Base-by-base conservation (phyloP, 2,888 invertebrate species). In the Cecidostiba fungosa region DNA sequence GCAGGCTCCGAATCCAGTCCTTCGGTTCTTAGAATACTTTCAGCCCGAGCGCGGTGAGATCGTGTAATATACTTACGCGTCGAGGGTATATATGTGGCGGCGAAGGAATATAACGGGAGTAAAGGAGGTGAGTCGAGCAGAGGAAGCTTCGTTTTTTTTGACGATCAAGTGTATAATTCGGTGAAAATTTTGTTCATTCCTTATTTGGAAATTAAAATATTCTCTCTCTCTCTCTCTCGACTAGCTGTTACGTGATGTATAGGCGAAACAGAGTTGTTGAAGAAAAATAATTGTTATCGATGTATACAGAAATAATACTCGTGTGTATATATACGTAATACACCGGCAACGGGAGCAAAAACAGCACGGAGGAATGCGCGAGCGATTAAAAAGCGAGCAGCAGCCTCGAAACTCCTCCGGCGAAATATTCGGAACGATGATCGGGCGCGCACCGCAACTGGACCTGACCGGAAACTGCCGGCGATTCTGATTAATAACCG, bases 11-110 rank as follows among this genome's bases (percentile, higher is more conserved):
- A 83, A 87, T 87, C 85, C 82, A 87, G 87, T 86, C 82, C 77
- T 83, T 81, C 66, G 81, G 76, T 82, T 81, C 87, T 87, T 82
- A 80, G 86, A 87, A 87, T 87, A 85, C 87, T 86, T 87, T 86
- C 86, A 78, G 82, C 79, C 70, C 10, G 8, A 43, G 43, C 62
- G 69, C n/a, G 3, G 39, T 3, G 19, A 50, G 14, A 50, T 29
- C 50, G 50, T 19, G 74, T 50, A 26, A 32, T 47, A 23, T 6
- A 32, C 50, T 36, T 59, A 6, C n/a, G 8, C n/a, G 16, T n/a
- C n/a, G 54, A 8, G n/a, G 6, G 54, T n/a, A 59, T 23, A 8
- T 59, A 54, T 54, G 19, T 19, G 3, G n/a, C 6, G 62, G 62
- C 62, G 8, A 19, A 32, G 6, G 6, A 3, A 3, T 70, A 29